Conservation (phyloP, 2,888 invertebrate genomes). For the Neoitamus cyanurus region DNA sequence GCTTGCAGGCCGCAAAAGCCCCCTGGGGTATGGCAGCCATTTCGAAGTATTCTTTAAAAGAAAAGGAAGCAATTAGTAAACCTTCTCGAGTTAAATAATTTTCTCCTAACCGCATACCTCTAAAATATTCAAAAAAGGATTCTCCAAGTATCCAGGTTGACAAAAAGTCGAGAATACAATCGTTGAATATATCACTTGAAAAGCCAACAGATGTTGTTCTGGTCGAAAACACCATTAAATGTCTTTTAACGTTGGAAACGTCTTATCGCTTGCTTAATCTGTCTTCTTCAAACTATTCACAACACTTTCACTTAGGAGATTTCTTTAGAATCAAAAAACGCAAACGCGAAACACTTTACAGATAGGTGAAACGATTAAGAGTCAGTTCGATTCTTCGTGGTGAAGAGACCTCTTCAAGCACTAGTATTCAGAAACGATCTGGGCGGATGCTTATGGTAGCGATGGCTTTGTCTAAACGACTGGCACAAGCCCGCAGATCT, state of each 20-base stretch:
- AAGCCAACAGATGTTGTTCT: neutral
- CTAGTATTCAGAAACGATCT: neutral
- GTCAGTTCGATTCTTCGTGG: neutral
- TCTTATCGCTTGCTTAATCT: neutral
- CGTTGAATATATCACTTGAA: neutral
- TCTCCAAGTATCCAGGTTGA: neutral
- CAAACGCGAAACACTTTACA: neutral
- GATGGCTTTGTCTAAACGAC: conserved; percentile 18
- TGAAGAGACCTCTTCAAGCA: neutral
- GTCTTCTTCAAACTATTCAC: neutral
- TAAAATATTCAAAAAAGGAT: neutral
- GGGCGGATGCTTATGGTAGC: neutral
- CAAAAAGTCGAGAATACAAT: neutral
- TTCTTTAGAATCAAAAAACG: neutral
- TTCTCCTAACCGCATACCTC: neutral
- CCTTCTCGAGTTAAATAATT: neutral
- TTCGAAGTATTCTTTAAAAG: conserved; percentile 50
- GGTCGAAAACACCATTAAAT: conserved; percentile 38
- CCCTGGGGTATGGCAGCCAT: conserved; percentile 84
- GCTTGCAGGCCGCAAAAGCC: conserved; percentile 78
- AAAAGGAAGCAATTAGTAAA: neutral
- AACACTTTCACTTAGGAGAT: neutral
- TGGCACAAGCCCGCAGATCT: neutral
- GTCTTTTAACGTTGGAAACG: neutral
- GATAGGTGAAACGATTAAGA: neutral